Conservation (phyloP, 2,888 invertebrate genomes). For the Trissolcus brochymenae region DNA sequence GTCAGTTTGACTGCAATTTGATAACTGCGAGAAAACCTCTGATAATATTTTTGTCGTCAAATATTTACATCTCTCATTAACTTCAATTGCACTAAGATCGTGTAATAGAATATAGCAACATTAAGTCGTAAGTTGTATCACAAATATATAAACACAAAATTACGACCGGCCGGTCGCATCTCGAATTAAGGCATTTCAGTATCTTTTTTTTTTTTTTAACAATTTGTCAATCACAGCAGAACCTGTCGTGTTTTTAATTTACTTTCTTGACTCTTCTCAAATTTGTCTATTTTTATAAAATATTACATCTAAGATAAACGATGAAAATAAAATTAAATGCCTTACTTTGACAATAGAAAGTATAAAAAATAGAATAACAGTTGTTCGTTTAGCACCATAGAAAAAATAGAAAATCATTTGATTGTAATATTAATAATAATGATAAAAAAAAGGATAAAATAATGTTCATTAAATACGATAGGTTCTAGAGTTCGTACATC, state of each 20-base stretch:
- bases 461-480: slow-evolving; percentile 4
- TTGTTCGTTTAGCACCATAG: not conserved
- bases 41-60: slow-evolving; percentile 17
- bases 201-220: slow-evolving; percentile 33
- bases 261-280: slow-evolving; percentile 1
- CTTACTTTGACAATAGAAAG: too few relatives aligned
- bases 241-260: slow-evolving; percentile 21
- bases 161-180: slow-evolving; percentile 22
- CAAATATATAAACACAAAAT: slow-evolving; percentile 59
- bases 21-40: too few relatives aligned
- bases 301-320: too few relatives aligned
- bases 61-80: slow-evolving; percentile 44
- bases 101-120: slow-evolving; percentile 57
- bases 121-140: slow-evolving; percentile 60
- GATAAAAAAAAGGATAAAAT: not conserved
- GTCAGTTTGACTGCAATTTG: slow-evolving; percentile 9
- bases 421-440: not conserved
- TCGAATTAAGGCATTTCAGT: slow-evolving; percentile 53
- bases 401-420: not conserved
- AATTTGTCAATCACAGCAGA: slow-evolving; percentile 50
- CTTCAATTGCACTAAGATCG: slow-evolving; percentile 68
- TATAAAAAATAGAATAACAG: not conserved
- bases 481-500: slow-evolving; percentile 32
- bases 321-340: too few relatives aligned
- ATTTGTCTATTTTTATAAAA: not conserved